These are phyloP conservation scores for Lepisosteus osseus DNA, from an alignment of 2,113 vertebrate species.

Conservation along the genomic window DNA sequence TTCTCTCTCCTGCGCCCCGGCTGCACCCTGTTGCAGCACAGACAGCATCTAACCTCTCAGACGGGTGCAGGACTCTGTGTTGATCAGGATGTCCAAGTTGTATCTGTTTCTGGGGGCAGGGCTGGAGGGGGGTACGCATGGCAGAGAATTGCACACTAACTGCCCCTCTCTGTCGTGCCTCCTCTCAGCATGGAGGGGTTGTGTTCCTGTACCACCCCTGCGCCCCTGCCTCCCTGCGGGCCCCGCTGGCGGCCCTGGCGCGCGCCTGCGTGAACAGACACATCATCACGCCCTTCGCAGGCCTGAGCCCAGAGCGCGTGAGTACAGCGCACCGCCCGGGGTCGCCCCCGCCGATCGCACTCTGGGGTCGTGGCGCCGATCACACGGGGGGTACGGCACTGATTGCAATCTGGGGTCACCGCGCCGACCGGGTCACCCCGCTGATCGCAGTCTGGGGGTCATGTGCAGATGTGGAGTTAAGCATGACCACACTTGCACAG, in stretches of 20 bases:
- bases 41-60: neutral
- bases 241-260: slow-evolving; percentile 56
- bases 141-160: too few relatives aligned
- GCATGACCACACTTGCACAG: too few relatives aligned
- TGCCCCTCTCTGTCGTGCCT: slow-evolving; percentile 11
- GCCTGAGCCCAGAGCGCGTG: slow-evolving; percentile 62
- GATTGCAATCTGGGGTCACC: neutral
- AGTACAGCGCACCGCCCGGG: slow-evolving; percentile 24
- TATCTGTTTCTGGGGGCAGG: too few relatives aligned
- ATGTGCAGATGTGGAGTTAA: too few relatives aligned
- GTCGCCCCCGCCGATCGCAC: neutral
- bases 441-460: neutral
- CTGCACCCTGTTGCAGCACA: neutral
- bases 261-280: slow-evolving; percentile 53
- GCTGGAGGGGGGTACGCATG: too few relatives aligned
- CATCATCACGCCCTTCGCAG: slow-evolving; percentile 55
- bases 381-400: neutral
- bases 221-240: slow-evolving; percentile 51
- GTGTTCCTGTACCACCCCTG: slow-evolving; percentile 75
- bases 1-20: too few relatives aligned
- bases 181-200: slow-evolving; percentile 55
- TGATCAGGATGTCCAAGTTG: too few relatives aligned
- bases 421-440: neutral
- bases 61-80: slow-evolving; percentile 5
- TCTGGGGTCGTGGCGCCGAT: neutral